phyloP scores from a whole-genome alignment of 37 sponge, comb jelly and placozoan species.

The Spongilla lacustris region DNA sequence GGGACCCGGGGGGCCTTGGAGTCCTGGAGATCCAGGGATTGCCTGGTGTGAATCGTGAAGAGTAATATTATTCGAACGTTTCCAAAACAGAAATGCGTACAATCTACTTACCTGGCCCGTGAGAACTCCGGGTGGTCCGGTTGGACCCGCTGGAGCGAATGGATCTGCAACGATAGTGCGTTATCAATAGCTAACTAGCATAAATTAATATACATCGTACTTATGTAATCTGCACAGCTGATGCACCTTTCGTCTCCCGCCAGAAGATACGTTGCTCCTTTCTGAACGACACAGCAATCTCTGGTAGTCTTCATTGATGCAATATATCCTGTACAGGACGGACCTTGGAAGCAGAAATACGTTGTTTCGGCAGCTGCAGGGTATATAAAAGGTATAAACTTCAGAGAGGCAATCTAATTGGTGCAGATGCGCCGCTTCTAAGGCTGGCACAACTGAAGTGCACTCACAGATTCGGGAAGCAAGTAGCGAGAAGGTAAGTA shows the following conservation, averaged over 20 bases:
- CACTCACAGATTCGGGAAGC: not conserved
- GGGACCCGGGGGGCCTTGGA: constrained; percentile 51
- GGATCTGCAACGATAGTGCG: not conserved
- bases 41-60: not conserved
- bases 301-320: not conserved
- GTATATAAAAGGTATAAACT: too few relatives aligned
- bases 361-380: too few relatives aligned
- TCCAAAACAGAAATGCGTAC: not conserved
- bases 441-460: too few relatives aligned
- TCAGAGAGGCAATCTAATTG: too few relatives aligned
- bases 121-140: not conserved
- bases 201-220: not conserved
- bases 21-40: constrained; percentile 55
- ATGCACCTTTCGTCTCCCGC: not conserved
- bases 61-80: not conserved
- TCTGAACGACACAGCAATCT: not conserved
- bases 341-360: too few relatives aligned
- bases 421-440: too few relatives aligned
- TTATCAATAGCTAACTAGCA: not conserved
- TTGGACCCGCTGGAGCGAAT: not conserved
- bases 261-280: not conserved
- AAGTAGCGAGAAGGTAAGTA: not conserved
- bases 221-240: not conserved
- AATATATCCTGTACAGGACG: too few relatives aligned
- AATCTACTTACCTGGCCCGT: not conserved